Percentiles rank a stretch among this genome's conserved stretches.
phyloP scores from a whole-genome alignment of 2,888 invertebrate genomes.

The Orthonychiurus folsomi region DNA sequence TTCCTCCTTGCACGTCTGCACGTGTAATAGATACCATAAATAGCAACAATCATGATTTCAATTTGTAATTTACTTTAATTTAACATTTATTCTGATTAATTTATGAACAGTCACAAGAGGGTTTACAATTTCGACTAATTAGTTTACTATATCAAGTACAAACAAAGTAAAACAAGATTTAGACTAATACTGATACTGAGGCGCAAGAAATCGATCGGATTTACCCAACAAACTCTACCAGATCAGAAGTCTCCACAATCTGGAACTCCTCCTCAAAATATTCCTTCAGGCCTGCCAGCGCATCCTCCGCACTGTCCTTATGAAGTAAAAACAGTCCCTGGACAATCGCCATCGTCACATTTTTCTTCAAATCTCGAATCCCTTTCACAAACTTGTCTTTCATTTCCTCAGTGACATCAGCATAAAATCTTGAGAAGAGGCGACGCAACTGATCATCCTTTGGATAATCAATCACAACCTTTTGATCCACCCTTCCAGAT shows the following conservation, averaged over 20 bases:
- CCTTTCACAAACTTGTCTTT: conserved; percentile 11
- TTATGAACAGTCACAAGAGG: no score
- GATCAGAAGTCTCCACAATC: neutral
- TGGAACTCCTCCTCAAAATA: conserved; percentile 16
- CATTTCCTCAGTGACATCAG: conserved; percentile 43
- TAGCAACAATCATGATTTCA: no score
- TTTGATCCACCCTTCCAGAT: conserved; percentile 88
- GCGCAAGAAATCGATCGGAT: no score
- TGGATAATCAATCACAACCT: conserved; percentile 73
- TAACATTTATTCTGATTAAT: no score
- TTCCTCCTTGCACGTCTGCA: no score
- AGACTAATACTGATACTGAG: no score
- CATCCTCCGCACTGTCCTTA: conserved; percentile 58
- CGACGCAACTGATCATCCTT: conserved; percentile 65
- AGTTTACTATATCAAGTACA: no score
- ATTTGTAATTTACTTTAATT: no score
- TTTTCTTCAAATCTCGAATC: conserved; percentile 24
- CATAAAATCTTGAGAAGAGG: conserved; percentile 84
- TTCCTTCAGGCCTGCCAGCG: conserved; percentile 55
- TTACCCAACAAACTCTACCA: no score
- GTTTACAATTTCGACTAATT: no score
- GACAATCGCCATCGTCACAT: conserved; percentile 82
- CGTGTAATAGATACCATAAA: no score
- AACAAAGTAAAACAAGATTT: no score
- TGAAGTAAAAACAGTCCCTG: conserved; percentile 92